A percentile compares a stretch with the other conserved stretches of the same genome.
phyloP scores from a whole-genome alignment of 2,113 vertebrate genomes.

The Paramisgurnus dabryanus region DNA sequence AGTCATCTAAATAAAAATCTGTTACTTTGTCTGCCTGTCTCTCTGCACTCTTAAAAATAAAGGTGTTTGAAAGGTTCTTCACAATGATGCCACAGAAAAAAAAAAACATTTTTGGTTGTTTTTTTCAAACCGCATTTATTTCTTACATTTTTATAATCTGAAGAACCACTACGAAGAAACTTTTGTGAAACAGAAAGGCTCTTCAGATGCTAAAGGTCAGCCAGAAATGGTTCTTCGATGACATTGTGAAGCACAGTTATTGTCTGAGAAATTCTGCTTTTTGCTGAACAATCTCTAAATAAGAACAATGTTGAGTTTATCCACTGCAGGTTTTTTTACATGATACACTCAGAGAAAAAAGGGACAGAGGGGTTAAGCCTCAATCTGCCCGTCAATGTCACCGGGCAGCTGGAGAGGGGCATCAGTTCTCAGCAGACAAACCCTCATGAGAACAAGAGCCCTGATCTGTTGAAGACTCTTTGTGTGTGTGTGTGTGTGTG shows the following conservation, averaged over 20 bases:
- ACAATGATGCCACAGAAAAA: too few species aligned
- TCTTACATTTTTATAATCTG: too few species aligned
- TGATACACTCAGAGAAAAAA: constrained; percentile 20
- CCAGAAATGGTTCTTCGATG: too few species aligned
- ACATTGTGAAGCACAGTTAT: too few species aligned
- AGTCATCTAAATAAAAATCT: too few species aligned
- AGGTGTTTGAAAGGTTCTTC: too few species aligned
- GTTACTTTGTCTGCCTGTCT: background rate
- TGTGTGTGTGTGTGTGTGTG: background rate
- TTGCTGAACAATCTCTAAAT: background rate
- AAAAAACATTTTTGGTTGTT: too few species aligned
- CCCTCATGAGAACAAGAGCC: constrained; percentile 8
- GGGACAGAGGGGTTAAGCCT: constrained; percentile 1
- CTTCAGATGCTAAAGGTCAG: too few species aligned
- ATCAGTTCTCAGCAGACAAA: constrained; percentile 21
- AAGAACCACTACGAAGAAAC: too few species aligned
- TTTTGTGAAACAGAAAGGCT: too few species aligned
- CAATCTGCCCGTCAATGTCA: constrained; percentile 15
- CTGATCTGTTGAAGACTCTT: background rate
- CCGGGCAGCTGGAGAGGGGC: constrained; percentile 34
- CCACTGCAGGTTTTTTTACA: background rate
- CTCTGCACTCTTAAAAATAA: background rate
- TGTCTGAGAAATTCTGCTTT: too few species aligned
- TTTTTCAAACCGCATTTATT: too few species aligned
- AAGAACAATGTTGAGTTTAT: background rate